Evolutionary conservation across 1,140 invertebrate species (phyloP).

Genomic region (Idris sp.): DNA sequence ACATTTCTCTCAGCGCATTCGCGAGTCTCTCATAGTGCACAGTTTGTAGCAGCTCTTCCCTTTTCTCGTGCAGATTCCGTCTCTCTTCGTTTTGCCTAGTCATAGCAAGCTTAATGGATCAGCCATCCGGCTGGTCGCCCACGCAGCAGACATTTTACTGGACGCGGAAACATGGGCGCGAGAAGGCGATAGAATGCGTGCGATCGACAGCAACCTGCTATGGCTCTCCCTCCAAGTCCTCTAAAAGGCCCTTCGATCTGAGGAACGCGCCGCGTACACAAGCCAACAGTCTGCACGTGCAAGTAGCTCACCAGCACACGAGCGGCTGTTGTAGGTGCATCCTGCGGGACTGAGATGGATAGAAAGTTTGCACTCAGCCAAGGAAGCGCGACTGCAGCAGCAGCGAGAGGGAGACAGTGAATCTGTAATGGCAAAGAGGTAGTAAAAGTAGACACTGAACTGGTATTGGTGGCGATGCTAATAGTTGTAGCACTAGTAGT

Average conservation of each 20-base stretch:
- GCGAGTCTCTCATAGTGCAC: constrained; percentile 7
- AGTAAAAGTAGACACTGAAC: constrained; percentile 51
- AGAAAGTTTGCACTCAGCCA: constrained; percentile 28
- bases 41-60: constrained; percentile 12
- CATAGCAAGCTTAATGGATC: constrained; percentile 51
- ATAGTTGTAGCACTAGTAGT: constrained; percentile 60
- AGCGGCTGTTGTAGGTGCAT: constrained; percentile 62
- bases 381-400: constrained; percentile 22
- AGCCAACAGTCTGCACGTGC: constrained; percentile 32
- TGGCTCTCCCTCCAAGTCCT: constrained; percentile 16
- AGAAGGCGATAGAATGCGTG: constrained; percentile 57
- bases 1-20: constrained; percentile 28
- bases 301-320: constrained; percentile 37
- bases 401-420: constrained; percentile 42
- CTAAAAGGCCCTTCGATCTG: constrained; percentile 24
- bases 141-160: constrained; percentile 51
- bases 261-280: constrained; percentile 35
- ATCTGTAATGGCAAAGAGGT: constrained; percentile 54
- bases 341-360: constrained; percentile 44
- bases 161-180: constrained; percentile 54
- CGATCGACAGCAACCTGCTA: constrained; percentile 59
- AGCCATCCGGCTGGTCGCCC: constrained; percentile 50
- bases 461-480: constrained; percentile 49
- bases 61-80: not conserved
- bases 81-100: constrained; percentile 25